phyloP scores from a whole-genome alignment of 2,113 vertebrate genomes.

The Syrrhaptes paradoxus region DNA sequence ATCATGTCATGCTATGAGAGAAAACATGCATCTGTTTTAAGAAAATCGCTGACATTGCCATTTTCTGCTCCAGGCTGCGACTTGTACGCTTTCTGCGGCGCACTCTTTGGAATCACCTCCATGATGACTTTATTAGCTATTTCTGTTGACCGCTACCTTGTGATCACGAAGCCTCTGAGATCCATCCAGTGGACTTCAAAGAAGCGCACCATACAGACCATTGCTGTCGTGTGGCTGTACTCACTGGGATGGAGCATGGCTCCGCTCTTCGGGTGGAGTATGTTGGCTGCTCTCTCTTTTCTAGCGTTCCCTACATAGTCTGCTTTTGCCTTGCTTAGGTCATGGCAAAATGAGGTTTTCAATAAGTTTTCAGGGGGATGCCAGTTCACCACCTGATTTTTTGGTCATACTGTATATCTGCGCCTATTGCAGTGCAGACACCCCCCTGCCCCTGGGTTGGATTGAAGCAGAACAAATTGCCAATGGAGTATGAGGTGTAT shows the following conservation, averaged over 20 bases:
- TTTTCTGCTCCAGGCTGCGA: constrained; percentile 66
- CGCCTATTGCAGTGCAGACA: no score
- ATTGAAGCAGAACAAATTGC: neutral
- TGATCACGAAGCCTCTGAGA: constrained; percentile 71
- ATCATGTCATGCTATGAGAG: neutral
- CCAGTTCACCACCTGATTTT: no score
- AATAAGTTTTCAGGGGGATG: neutral
- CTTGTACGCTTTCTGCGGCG: constrained; percentile 74
- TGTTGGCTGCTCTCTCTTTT: neutral
- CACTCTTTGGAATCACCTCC: constrained; percentile 74
- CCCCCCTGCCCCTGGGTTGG: fast-evolving
- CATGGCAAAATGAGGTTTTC: neutral
- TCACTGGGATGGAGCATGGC: constrained; percentile 68
- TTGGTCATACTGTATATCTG: fast-evolving
- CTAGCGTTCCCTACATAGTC: fast-evolving
- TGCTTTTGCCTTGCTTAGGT: neutral
- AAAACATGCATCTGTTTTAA: neutral
- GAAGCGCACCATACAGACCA: constrained; percentile 40
- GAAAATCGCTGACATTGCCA: neutral
- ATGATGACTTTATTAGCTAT: constrained; percentile 77
- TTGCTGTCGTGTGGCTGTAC: constrained; percentile 65
- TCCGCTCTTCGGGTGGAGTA: constrained; percentile 73
- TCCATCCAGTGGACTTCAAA: constrained; percentile 71
- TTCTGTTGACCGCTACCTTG: constrained; percentile 72
- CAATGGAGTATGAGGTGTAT: neutral